Conservation (phyloP, 2,888 invertebrate species). For the Stenoptilia bipunctidactyla region DNA sequence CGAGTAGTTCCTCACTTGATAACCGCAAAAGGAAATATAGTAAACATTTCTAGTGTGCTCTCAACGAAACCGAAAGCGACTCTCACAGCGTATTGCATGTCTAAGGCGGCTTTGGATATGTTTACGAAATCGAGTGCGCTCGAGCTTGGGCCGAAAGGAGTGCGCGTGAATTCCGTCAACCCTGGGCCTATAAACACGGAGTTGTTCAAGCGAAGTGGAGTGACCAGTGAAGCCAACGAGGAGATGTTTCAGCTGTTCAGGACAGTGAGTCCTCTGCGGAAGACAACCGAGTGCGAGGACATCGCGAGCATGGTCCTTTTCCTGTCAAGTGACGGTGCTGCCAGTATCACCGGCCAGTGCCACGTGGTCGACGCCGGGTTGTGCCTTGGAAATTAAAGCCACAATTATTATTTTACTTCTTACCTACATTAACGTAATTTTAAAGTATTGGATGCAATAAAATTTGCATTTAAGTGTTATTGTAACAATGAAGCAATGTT, state of each 20-base stretch:
- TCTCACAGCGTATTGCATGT: conserved; percentile 44
- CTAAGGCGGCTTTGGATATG: conserved; percentile 49
- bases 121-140: conserved; percentile 46
- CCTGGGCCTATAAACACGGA: conserved; percentile 46
- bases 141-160: conserved; percentile 34
- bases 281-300: conserved; percentile 31
- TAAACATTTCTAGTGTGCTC: conserved; percentile 43
- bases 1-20: conserved; percentile 32
- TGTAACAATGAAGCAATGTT: too few species aligned
- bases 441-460: too few species aligned
- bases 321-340: conserved; percentile 41
- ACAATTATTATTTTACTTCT: too few species aligned
- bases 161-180: conserved; percentile 46
- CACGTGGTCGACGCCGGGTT: conserved; percentile 41
- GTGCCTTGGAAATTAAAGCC: conserved; percentile 24
- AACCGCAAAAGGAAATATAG: conserved; percentile 38
- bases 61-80: conserved; percentile 29
- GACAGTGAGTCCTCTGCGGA: conserved; percentile 29
- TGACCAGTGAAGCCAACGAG: conserved; percentile 27
- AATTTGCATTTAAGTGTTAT: too few species aligned
- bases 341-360: conserved; percentile 38
- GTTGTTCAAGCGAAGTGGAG: conserved; percentile 34
- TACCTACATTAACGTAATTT: too few species aligned
- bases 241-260: conserved; percentile 27
- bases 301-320: conserved; percentile 40